A percentile compares a stretch with the other conserved stretches of the same genome.
Evolutionary conservation across 1,140 invertebrate species (phyloP).

Genomic region (Bombus superbus): DNA sequence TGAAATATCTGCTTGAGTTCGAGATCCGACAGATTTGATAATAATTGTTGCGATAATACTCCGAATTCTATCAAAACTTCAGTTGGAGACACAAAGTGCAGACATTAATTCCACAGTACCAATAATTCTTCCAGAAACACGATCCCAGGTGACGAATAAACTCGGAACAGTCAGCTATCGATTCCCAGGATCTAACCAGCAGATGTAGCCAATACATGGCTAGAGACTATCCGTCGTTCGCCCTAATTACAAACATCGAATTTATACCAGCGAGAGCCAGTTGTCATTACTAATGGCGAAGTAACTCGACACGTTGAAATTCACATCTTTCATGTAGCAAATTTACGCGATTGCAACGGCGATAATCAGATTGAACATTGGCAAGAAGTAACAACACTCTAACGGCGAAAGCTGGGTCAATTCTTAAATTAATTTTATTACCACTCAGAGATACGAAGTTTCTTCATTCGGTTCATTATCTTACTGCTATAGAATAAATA

Average conservation of each 20-base stretch:
- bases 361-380: background rate
- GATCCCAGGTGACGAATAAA: background rate
- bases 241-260: background rate
- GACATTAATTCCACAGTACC: background rate
- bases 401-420: background rate
- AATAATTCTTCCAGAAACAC: background rate
- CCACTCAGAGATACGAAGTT: too few relatives aligned
- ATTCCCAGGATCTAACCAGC: background rate
- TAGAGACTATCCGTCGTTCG: background rate
- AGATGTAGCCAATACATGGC: background rate
- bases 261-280: background rate
- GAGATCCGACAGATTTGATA: background rate
- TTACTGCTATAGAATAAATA: too few relatives aligned
- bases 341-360: background rate
- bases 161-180: background rate
- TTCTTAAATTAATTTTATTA: background rate
- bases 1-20: background rate
- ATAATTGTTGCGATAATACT: background rate
- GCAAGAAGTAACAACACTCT: too few relatives aligned
- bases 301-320: background rate
- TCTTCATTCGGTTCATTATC: too few relatives aligned
- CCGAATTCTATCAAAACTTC: background rate
- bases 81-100: background rate
- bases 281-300: background rate
- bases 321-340: background rate